These are phyloP conservation scores for Sebastes paucispinis DNA, from an alignment of 2,797 vertebrate genomes.

Conservation along the genomic window DNA sequence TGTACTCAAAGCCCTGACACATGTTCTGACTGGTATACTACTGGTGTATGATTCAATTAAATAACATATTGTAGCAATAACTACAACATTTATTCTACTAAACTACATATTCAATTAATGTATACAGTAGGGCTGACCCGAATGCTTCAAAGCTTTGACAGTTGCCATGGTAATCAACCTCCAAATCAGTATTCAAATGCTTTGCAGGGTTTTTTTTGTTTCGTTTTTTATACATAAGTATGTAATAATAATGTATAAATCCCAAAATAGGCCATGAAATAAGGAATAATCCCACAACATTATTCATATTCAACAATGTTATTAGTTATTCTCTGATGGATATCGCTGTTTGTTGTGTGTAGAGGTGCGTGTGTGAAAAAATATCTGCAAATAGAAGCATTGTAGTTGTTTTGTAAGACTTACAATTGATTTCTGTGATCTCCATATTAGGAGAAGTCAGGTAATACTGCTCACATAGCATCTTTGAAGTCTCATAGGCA, in stretches of 20 bases:
- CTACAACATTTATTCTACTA: background rate
- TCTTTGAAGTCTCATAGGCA: conserved; percentile 91
- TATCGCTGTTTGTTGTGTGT: too few species aligned
- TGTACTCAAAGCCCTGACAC: background rate
- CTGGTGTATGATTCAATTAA: background rate
- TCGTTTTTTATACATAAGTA: fast-evolving
- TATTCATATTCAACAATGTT: too few species aligned
- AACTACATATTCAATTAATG: background rate
- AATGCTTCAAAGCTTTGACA: too few species aligned
- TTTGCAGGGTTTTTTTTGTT: too few species aligned
- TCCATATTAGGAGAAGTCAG: conserved; percentile 93
- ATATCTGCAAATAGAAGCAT: background rate
- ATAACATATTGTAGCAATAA: background rate
- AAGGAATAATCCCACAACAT: too few species aligned
- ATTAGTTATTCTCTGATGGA: too few species aligned
- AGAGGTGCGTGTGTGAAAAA: background rate
- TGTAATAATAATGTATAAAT: too few species aligned
- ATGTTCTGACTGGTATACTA: background rate
- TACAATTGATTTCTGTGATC: conserved; percentile 92
- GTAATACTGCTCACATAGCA: conserved; percentile 99
- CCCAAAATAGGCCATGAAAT: too few species aligned
- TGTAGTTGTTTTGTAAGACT: conserved; percentile 54
- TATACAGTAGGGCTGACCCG: background rate
- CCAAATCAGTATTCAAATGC: too few species aligned
- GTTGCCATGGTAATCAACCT: too few species aligned